Percentiles rank a stretch among this genome's conserved stretches.
phyloP scores from a whole-genome alignment of 2,888 invertebrate genomes.

The Tanytarsus gracilentus region DNA sequence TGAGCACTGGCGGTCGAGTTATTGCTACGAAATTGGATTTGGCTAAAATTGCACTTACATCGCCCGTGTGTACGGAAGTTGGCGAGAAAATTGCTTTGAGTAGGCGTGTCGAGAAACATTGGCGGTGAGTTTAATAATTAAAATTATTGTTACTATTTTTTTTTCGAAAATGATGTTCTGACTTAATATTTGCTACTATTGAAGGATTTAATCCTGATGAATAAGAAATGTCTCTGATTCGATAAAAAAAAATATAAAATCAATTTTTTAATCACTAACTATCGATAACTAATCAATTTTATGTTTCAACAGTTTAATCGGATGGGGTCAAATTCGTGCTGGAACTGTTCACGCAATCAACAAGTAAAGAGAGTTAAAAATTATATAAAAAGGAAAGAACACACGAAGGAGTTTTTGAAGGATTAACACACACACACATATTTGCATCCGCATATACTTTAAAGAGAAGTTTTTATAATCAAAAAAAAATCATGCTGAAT shows the following conservation, averaged over 20 bases:
- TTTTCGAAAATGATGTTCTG: too few species aligned
- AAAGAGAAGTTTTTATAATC: too few species aligned
- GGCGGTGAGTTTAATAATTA: constrained; percentile 60
- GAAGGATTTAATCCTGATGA: not conserved
- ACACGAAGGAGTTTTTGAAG: too few species aligned
- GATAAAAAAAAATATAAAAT: too few species aligned
- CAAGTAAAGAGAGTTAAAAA: constrained; percentile 8
- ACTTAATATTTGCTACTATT: constrained; percentile 17
- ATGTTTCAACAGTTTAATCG: constrained; percentile 69
- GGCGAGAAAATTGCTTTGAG: constrained; percentile 99
- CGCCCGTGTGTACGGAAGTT: constrained; percentile 97
- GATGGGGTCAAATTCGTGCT: constrained; percentile 98
- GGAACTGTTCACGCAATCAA: constrained; percentile 51
- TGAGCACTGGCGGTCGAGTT: constrained; percentile 95
- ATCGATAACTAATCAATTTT: constrained; percentile 30
- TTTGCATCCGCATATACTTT: too few species aligned
- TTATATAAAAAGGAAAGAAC: not conserved
- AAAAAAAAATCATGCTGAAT: not conserved
- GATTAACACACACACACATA: too few species aligned
- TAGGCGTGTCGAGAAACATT: constrained; percentile 97
- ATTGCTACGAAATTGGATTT: constrained; percentile 92
- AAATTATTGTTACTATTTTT: not conserved
- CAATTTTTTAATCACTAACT: not conserved
- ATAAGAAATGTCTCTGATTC: too few species aligned
- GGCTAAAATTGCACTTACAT: constrained; percentile 92